Evolutionary conservation across 2,113 vertebrate genomes (phyloP).

Genomic region (Antechinus stuartii): DNA sequence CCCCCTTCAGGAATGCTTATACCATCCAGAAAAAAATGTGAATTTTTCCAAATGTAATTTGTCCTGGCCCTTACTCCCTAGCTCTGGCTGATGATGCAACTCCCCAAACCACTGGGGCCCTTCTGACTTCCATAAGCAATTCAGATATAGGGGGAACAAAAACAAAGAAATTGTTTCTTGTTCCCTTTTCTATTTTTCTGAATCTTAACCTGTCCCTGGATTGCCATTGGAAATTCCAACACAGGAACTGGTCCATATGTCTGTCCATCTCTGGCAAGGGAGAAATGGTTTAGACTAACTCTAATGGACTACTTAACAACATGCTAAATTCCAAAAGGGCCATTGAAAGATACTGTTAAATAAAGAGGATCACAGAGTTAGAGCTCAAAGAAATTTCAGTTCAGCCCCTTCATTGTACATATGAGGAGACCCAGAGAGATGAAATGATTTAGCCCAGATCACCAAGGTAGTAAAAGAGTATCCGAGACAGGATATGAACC

Average conservation of each 20-base stretch:
- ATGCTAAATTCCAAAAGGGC: background rate
- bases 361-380: background rate
- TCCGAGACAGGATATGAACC: background rate
- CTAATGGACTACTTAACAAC: background rate
- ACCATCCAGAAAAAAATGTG: background rate
- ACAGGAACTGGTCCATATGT: background rate
- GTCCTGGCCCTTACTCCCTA: background rate
- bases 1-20: background rate
- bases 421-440: background rate
- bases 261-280: background rate
- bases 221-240: background rate
- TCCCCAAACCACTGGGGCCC: background rate
- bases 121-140: background rate
- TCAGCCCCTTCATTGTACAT: background rate
- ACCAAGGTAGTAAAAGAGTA: background rate
- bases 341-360: background rate
- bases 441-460: background rate
- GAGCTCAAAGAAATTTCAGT: background rate
- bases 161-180: background rate
- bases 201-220: background rate
- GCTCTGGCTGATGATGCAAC: background rate
- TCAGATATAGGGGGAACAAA: background rate
- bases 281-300: background rate
- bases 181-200: background rate
- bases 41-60: background rate